Evolutionary conservation across 2,888 invertebrate species (phyloP).

Genomic region (Melanchra persicariae): DNA sequence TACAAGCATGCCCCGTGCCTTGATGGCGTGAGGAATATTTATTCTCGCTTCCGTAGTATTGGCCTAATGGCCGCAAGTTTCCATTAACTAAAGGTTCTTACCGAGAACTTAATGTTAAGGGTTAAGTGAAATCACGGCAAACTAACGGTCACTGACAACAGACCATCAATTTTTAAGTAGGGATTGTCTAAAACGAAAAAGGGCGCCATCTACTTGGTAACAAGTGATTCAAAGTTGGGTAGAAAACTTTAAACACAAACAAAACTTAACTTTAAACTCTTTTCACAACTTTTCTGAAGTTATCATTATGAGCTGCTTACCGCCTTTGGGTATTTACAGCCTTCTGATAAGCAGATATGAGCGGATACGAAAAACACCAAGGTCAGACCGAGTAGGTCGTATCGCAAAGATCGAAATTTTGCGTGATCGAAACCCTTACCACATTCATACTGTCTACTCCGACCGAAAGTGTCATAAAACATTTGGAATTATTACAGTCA

Average conservation of each 20-base stretch:
- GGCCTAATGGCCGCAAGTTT: conserved; percentile 57
- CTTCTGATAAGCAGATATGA: conserved; percentile 62
- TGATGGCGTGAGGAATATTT: conserved; percentile 63
- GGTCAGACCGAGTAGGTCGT: conserved; percentile 68
- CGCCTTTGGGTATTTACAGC: conserved; percentile 28
- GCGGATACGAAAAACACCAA: conserved; percentile 71
- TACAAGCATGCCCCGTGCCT: conserved; percentile 35
- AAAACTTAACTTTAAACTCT: conserved; percentile 13
- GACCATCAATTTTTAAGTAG: conserved; percentile 44
- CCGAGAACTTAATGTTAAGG: conserved; percentile 32
- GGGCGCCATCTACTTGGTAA: neutral
- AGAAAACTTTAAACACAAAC: conserved; percentile 30
- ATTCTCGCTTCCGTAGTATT: conserved; percentile 64
- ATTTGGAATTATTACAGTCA: conserved; percentile 77
- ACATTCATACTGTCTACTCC: conserved; percentile 75
- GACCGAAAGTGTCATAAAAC: conserved; percentile 81
- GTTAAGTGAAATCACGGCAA: conserved; percentile 39
- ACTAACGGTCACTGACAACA: conserved; percentile 38
- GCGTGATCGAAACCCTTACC: conserved; percentile 78
- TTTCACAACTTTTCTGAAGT: conserved; percentile 17
- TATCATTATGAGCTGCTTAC: conserved; percentile 13
- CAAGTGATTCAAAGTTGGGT: conserved; percentile 2
- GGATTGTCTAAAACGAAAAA: neutral
- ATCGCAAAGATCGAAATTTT: conserved; percentile 77
- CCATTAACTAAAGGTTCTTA: conserved; percentile 55